Evolutionary conservation across 2,113 vertebrate species (phyloP), one percentile per base, ranked within the genome.

Genomic region (Halichoeres trimaculatus): DNA sequence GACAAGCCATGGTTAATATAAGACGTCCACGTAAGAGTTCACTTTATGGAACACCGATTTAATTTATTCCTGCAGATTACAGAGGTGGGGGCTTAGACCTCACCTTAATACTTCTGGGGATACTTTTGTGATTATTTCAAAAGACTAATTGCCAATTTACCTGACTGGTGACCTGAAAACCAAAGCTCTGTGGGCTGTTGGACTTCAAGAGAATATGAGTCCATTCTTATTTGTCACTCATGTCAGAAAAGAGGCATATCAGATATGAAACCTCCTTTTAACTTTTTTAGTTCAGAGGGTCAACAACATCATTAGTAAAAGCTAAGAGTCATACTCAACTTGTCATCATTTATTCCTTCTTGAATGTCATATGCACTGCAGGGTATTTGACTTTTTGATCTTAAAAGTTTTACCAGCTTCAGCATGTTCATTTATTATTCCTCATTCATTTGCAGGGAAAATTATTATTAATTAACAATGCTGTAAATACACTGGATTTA

Each of bases 161-260:
- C 70, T 78, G 77, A 53, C 57, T 19, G 19, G 48, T 85, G 82
- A 88, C 80, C 85, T 74, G 68, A 86, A 86, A 90, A 82, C 52
- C 19, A 80, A 77, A 74, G 69, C 69, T 57, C 52, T 60, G 47
- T 3, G 22, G 13, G 19, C 40, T 43, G 63, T 26, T 11, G 16
- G 26, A 48, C 53, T 71, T 20, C 12, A 8, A 38, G 30, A n/a
- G n/a, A 76, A 57, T 35, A n/a, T 20, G 48, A 16, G 38, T 56
- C 51, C 38, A 19, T 16, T 19, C 50, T 17, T 14, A n/a, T n/a
- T 0, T 0, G 19, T 34, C 11, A 55, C 62, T 45, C 0, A 19
- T 17, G 57, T 26, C 23, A 16, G 14, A 45, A 40, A 62, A 41
- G 13, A 59, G 7, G 64, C 19, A 47, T n/a, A n/a, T 40, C 54